A percentile compares a stretch with the other conserved stretches of the same genome.
phyloP scores from a whole-genome alignment of 2,888 invertebrate genomes.

The Lymantria monacha region DNA sequence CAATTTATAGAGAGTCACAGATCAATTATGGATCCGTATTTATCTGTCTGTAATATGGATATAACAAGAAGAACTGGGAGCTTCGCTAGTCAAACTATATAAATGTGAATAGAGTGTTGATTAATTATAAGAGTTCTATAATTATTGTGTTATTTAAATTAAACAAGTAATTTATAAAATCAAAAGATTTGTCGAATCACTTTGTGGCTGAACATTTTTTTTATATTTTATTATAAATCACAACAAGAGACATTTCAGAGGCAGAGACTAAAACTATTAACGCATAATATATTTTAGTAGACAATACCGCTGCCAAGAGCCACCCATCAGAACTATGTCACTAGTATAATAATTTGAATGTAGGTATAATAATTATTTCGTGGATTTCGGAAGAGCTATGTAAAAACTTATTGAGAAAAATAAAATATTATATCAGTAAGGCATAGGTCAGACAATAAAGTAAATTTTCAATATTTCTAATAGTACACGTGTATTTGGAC shows the following conservation, averaged over 20 bases:
- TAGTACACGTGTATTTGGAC: slow-evolving; percentile 33
- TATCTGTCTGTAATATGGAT: too few species aligned
- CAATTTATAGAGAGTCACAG: too few species aligned
- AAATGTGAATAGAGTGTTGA: background rate
- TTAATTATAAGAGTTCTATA: slow-evolving; percentile 9
- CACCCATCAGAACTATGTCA: slow-evolving; percentile 7
- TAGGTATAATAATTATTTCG: slow-evolving; percentile 14
- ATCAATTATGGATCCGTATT: too few species aligned
- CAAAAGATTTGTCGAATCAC: slow-evolving; percentile 28
- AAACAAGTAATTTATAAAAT: slow-evolving; percentile 21
- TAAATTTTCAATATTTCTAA: slow-evolving; percentile 28
- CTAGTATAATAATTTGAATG: slow-evolving; percentile 14
- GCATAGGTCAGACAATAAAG: slow-evolving; percentile 27
- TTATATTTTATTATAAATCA: slow-evolving; percentile 28
- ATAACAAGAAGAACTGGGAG: too few species aligned
- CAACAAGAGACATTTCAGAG: slow-evolving; percentile 21
- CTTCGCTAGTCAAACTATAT: background rate
- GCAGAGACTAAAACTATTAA: slow-evolving; percentile 25
- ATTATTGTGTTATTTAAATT: slow-evolving; percentile 12
- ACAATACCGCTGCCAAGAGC: slow-evolving; percentile 19
- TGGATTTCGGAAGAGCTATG: slow-evolving; percentile 7
- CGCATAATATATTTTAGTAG: slow-evolving; percentile 24
- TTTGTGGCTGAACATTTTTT: slow-evolving; percentile 25
- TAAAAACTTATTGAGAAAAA: slow-evolving; percentile 11
- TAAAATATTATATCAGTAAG: slow-evolving; percentile 12